Evolutionary conservation across 2,113 vertebrate genomes (phyloP).

Genomic region (Macquaria ambigua): DNA sequence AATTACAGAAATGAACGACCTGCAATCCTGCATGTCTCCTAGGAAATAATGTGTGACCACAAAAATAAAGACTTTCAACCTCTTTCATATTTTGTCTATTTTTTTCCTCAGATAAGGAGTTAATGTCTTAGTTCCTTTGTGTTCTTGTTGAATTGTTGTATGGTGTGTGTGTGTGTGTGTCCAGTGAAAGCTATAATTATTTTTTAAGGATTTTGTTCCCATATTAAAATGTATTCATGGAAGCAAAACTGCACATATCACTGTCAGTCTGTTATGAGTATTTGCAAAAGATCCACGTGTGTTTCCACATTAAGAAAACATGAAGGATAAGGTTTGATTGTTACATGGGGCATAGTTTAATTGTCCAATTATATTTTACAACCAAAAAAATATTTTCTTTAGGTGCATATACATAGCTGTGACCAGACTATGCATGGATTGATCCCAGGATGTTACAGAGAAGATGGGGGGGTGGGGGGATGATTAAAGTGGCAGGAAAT

Average conservation of each 20-base stretch:
- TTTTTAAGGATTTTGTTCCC: neutral
- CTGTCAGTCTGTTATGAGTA: neutral
- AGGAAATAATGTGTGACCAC: slow-evolving; percentile 76
- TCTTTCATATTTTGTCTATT: slow-evolving; percentile 39
- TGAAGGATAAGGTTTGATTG: slow-evolving; percentile 61
- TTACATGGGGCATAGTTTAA: slow-evolving; percentile 84
- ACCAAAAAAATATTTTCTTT: slow-evolving; percentile 70
- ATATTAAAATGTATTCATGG: neutral
- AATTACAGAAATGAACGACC: slow-evolving; percentile 73
- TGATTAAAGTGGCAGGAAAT: slow-evolving; percentile 45
- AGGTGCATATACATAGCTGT: slow-evolving; percentile 71
- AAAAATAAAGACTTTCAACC: slow-evolving; percentile 82
- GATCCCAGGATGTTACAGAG: slow-evolving; percentile 87
- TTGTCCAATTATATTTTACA: slow-evolving; percentile 81
- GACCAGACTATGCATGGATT: slow-evolving; percentile 77
- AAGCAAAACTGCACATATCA: neutral
- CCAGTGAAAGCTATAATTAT: neutral
- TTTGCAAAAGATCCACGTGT: slow-evolving; percentile 7
- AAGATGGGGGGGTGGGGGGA: slow-evolving; percentile 55
- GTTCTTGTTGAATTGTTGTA: neutral
- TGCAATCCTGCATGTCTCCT: slow-evolving; percentile 84
- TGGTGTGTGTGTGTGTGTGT: neutral
- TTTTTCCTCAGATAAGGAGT: neutral
- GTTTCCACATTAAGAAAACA: slow-evolving; percentile 25
- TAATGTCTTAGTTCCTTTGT: neutral